Percentiles rank a stretch among this genome's conserved stretches.
These are phyloP conservation scores for Drosophila nr. fundita DNA, from an alignment of 2,888 invertebrate genomes.

Conservation along the genomic window DNA sequence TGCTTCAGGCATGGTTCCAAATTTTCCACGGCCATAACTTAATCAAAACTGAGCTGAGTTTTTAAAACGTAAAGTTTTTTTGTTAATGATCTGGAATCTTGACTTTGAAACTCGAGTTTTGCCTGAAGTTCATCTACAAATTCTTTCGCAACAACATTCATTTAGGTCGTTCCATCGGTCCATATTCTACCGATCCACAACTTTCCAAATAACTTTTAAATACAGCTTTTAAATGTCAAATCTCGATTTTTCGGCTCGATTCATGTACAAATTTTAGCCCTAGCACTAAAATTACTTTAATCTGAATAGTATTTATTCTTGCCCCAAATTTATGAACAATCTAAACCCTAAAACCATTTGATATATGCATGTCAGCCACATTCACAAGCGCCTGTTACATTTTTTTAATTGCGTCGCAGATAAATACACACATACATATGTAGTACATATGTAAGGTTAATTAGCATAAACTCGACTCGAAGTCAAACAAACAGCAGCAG, in stretches of 20 bases:
- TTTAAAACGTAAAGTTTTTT: neutral
- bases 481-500: constrained; percentile 30
- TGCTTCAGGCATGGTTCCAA: neutral
- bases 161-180: neutral
- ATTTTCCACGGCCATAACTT: neutral
- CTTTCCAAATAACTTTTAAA: neutral
- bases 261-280: neutral
- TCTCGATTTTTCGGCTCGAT: neutral
- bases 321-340: neutral
- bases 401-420: constrained; percentile 51
- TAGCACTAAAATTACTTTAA: neutral
- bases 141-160: neutral
- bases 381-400: constrained; percentile 8
- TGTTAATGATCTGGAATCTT: neutral
- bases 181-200: neutral
- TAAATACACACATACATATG: neutral
- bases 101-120: neutral
- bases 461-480: constrained; percentile 50
- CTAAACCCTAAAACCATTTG: constrained; percentile 11
- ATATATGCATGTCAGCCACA: constrained; percentile 4
- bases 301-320: neutral
- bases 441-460: constrained; percentile 35
- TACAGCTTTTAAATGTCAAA: neutral
- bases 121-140: neutral
- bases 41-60: neutral